A percentile compares a stretch with the other conserved stretches of the same genome.
phyloP scores from a whole-genome alignment of 35 echinoderm and acorn worm species.

The Lytechinus variegatus region DNA sequence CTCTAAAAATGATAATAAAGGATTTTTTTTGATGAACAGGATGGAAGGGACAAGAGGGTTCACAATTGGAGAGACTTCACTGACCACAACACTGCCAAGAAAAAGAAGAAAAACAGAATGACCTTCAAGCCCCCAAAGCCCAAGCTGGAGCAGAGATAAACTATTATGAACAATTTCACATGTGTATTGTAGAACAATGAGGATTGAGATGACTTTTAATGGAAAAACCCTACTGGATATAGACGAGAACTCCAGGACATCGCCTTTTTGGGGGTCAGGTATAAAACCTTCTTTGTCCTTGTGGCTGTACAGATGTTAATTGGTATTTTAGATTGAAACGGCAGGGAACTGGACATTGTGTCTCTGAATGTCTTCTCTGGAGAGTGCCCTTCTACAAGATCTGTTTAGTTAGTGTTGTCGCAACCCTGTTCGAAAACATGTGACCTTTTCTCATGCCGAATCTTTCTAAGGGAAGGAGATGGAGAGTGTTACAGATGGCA shows the following conservation, averaged over 20 bases:
- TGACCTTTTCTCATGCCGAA: neutral
- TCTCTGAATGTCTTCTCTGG: neutral
- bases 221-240: no score
- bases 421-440: neutral
- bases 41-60: constrained; percentile 79
- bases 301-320: no score
- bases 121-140: constrained; percentile 94
- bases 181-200: neutral
- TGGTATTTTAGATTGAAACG: no score
- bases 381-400: neutral
- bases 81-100: constrained; percentile 71
- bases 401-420: neutral
- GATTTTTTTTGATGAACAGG: constrained; percentile 57
- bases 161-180: neutral
- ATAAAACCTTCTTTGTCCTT: no score
- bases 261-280: no score
- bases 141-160: constrained; percentile 86
- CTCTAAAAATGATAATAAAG: neutral
- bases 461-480: neutral
- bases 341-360: neutral
- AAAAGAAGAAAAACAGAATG: constrained; percentile 80
- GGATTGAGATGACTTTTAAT: neutral
- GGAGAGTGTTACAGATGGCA: neutral
- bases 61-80: constrained; percentile 90
- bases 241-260: no score